Percentiles rank a stretch among this genome's conserved stretches.
These are phyloP conservation scores for Narcine bancroftii DNA, from an alignment of 2,113 vertebrate species.

Conservation along the genomic window DNA sequence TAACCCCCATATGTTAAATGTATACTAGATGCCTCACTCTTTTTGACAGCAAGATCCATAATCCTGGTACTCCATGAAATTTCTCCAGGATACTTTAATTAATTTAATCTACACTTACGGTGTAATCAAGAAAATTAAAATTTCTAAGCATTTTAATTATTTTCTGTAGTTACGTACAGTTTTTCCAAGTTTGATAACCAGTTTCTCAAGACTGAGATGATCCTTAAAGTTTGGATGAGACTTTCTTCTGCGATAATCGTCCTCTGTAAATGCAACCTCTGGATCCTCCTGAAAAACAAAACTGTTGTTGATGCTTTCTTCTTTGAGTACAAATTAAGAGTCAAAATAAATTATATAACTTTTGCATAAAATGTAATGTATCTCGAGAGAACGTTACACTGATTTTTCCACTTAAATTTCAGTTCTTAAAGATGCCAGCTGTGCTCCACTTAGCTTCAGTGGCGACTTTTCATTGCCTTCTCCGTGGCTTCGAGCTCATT, in stretches of 20 bases:
- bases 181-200: slow-evolving; percentile 74
- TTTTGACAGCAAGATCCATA: background rate
- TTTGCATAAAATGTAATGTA: background rate
- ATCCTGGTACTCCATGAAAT: background rate
- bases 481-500: background rate
- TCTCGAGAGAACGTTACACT: background rate
- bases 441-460: background rate
- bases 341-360: background rate
- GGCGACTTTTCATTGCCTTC: background rate
- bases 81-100: background rate
- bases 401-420: background rate
- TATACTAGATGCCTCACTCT: background rate
- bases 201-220: slow-evolving; percentile 74
- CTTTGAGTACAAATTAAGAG: background rate
- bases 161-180: slow-evolving; percentile 57
- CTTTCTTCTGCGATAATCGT: slow-evolving; percentile 71
- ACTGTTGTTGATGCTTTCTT: background rate
- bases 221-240: slow-evolving; percentile 69
- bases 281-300: slow-evolving; percentile 59
- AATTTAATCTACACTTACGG: background rate
- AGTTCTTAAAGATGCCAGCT: background rate
- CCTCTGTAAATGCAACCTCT: slow-evolving; percentile 68
- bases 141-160: background rate
- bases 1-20: too few species aligned
- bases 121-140: background rate